phyloP scores from a whole-genome alignment of 2,113 vertebrate species.

The Nerophis lumbriciformis region DNA sequence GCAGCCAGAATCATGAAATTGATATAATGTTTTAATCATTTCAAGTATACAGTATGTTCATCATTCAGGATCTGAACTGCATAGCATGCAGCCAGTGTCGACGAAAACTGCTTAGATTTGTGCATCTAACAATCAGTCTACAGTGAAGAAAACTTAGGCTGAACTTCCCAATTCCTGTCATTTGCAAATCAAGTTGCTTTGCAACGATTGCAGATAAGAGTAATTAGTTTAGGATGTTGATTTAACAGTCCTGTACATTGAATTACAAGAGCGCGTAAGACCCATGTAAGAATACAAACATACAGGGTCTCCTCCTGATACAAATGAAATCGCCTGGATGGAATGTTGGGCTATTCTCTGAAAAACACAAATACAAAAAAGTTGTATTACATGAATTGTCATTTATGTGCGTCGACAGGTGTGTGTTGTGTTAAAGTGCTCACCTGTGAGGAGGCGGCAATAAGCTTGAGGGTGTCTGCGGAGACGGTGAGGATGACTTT shows the following conservation, averaged over 20 bases:
- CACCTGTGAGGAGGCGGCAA: slow-evolving; percentile 82
- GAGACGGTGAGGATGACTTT: slow-evolving; percentile 84
- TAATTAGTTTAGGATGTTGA: slow-evolving; percentile 8
- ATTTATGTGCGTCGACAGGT: neutral
- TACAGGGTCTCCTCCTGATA: slow-evolving; percentile 92
- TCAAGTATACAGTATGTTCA: neutral
- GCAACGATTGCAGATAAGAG: slow-evolving; percentile 1
- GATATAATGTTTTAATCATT: no score
- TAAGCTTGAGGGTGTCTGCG: slow-evolving; percentile 80
- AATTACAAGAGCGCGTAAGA: neutral
- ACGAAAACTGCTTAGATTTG: slow-evolving; percentile 28
- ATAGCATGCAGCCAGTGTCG: slow-evolving; percentile 15
- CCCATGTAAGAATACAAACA: slow-evolving; percentile 54
- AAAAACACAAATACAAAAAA: slow-evolving; percentile 45
- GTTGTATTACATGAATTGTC: neutral
- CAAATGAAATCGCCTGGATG: slow-evolving; percentile 93
- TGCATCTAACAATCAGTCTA: neutral
- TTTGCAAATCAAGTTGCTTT: slow-evolving; percentile 19
- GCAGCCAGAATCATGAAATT: neutral
- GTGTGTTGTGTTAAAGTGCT: slow-evolving; percentile 9
- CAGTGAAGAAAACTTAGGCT: slow-evolving; percentile 16
- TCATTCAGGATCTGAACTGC: slow-evolving; percentile 11
- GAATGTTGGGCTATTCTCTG: slow-evolving; percentile 90
- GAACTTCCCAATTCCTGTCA: slow-evolving; percentile 17
- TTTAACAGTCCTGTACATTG: neutral